Evolutionary conservation across 2,888 invertebrate genomes (phyloP).

Genomic region (Zele albiditarsus): DNA sequence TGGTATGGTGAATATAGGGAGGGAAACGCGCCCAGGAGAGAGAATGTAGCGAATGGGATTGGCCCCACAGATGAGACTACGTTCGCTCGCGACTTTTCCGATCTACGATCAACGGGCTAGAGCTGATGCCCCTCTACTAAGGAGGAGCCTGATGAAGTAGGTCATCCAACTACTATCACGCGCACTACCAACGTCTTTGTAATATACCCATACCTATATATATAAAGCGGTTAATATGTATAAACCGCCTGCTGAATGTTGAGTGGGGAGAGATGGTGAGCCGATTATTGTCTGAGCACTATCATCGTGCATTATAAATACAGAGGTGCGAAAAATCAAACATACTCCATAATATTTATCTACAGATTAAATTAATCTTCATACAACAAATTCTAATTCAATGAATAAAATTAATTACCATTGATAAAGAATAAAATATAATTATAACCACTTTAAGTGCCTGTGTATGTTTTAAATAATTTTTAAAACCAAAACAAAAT

Average conservation of each 20-base stretch:
- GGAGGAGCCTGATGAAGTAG: conserved; percentile 71
- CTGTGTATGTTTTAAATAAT: too few relatives aligned
- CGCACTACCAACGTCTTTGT: conserved; percentile 44
- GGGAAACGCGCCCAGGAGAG: conserved; percentile 42
- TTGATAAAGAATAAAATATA: too few relatives aligned
- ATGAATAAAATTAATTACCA: neutral
- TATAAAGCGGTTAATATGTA: conserved; percentile 15
- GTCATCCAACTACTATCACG: conserved; percentile 67
- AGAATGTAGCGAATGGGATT: conserved; percentile 52
- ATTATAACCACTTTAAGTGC: too few relatives aligned
- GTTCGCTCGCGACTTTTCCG: conserved; percentile 67
- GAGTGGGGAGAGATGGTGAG: conserved; percentile 16
- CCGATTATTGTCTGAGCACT: neutral
- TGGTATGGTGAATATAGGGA: conserved; percentile 13
- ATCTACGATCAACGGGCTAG: conserved; percentile 65
- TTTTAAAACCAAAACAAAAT: too few relatives aligned
- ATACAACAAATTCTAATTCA: neutral
- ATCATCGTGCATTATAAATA: neutral
- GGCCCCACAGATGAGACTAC: conserved; percentile 50
- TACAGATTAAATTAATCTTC: neutral
- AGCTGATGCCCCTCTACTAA: conserved; percentile 68
- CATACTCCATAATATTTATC: too few relatives aligned
- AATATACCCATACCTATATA: neutral
- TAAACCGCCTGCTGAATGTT: conserved; percentile 26
- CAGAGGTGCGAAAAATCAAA: neutral